Percentiles rank a stretch among this genome's conserved stretches.
Evolutionary conservation across 2,888 invertebrate species (phyloP).

Genomic region (Diloba caeruleocephala): DNA sequence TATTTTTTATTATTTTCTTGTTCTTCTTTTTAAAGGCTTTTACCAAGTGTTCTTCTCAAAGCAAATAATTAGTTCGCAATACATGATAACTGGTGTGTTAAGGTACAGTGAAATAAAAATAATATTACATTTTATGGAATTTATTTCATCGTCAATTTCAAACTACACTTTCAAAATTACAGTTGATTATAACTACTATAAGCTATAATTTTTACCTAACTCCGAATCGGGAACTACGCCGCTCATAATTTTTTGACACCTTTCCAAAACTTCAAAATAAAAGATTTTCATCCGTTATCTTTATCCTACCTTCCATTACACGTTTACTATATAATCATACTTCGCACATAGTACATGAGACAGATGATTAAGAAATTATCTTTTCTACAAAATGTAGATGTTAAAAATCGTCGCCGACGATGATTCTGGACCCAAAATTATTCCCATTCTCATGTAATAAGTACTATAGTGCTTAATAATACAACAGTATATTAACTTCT

Average conservation of each 20-base stretch:
- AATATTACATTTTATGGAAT: conserved; percentile 68
- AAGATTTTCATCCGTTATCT: conserved; percentile 66
- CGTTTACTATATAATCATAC: conserved; percentile 74
- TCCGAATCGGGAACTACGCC: conserved; percentile 76
- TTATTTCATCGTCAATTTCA: conserved; percentile 87
- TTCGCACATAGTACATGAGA: conserved; percentile 59
- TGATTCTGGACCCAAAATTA: conserved; percentile 56
- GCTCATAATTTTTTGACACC: conserved; percentile 83
- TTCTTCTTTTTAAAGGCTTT: too few species aligned
- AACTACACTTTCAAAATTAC: conserved; percentile 88
- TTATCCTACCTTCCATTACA: conserved; percentile 79
- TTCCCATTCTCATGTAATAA: conserved; percentile 63
- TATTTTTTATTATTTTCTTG: too few species aligned
- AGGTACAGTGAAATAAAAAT: conserved; percentile 31
- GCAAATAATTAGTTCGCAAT: too few species aligned
- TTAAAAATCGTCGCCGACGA: conserved; percentile 55
- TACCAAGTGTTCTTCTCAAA: too few species aligned
- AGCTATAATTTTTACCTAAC: conserved; percentile 86
- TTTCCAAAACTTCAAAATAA: conserved; percentile 80
- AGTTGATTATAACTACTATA: conserved; percentile 87
- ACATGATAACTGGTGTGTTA: too few species aligned
- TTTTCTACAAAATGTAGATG: conserved; percentile 46
- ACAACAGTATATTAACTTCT: conserved; percentile 72
- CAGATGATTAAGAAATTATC: conserved; percentile 41
- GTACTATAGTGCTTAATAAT: conserved; percentile 63